Evolutionary conservation across 2,113 vertebrate genomes (phyloP).

Genomic region (Sus scrofa): T2T-Sscrofa CM000812.6:85843001-85843500

Average conservation of each 20-base stretch:
- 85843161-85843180: not conserved
- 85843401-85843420: not conserved
- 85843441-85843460: not conserved
- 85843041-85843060: not conserved
- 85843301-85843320: not conserved
- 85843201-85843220: not conserved
- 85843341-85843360: not conserved
- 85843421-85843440: conserved; percentile 9
- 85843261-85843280: not conserved
- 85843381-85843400: not conserved
- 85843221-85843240: not conserved
- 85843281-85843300: not conserved
- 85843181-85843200: not conserved
- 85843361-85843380: not conserved
- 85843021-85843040: conserved; percentile 22
- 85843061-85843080: not conserved
- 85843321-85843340: not conserved
- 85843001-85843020: not conserved
- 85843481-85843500: not conserved
- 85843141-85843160: not conserved
- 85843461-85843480: not conserved
- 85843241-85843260: not conserved
- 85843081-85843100: not conserved
- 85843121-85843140: not conserved
- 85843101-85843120: not conserved